A percentile compares a stretch with the other conserved stretches of the same genome.
These are phyloP conservation scores for Drosophila tsacasi DNA, from an alignment of 1,140 invertebrate species.

Conservation along the genomic window DNA sequence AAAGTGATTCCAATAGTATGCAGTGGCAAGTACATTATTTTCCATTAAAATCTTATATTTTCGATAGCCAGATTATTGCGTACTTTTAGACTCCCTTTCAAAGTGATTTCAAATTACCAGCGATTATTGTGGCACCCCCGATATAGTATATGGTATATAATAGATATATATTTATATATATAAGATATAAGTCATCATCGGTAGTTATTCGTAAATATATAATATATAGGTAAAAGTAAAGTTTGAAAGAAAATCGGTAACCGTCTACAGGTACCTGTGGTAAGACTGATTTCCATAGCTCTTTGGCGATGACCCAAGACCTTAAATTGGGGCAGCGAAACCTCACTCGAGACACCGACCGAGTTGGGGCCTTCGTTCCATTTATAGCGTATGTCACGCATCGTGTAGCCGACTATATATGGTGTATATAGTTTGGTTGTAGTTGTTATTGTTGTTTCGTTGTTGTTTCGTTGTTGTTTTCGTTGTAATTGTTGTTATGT, in stretches of 20 bases:
- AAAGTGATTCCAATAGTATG: slow-evolving; percentile 3
- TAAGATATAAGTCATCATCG: slow-evolving; percentile 55
- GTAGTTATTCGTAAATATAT: slow-evolving; percentile 45
- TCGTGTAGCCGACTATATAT: slow-evolving; percentile 96
- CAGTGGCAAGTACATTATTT: background rate
- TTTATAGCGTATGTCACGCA: slow-evolving; percentile 98
- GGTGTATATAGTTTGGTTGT: slow-evolving; percentile 53
- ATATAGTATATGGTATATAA: slow-evolving; percentile 30
- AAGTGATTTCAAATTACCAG: slow-evolving; percentile 14
- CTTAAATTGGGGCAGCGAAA: slow-evolving; percentile 97
- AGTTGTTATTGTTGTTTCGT: slow-evolving; percentile 27
- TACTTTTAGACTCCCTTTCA: background rate
- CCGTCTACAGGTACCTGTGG: slow-evolving; percentile 92
- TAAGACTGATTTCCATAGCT: slow-evolving; percentile 95
- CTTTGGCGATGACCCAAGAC: slow-evolving; percentile 95
- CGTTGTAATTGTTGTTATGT: slow-evolving; percentile 46
- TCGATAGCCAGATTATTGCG: background rate
- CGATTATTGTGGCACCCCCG: slow-evolving; percentile 7
- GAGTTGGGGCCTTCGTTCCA: slow-evolving; percentile 97
- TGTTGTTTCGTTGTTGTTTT: slow-evolving; percentile 28
- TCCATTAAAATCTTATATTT: background rate
- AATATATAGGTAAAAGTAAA: slow-evolving; percentile 76
- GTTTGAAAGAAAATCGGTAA: slow-evolving; percentile 84
- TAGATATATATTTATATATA: slow-evolving; percentile 42
- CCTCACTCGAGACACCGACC: slow-evolving; percentile 95